phyloP scores from a whole-genome alignment of 1,140 invertebrate genomes.

The Monochamus saltuarius region DNA sequence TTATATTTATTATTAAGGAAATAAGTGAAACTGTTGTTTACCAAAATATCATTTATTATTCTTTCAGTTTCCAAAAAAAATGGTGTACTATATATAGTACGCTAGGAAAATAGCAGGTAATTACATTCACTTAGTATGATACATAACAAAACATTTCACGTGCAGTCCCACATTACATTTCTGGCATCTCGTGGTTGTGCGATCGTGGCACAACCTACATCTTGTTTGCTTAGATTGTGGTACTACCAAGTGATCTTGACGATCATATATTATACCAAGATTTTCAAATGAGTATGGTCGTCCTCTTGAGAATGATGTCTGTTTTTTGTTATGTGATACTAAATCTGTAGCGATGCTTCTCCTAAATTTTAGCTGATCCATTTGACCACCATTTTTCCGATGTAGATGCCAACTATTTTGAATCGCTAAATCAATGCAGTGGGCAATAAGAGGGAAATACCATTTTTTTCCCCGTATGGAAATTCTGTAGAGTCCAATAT shows the following conservation, averaged over 20 bases:
- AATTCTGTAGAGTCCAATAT: conserved; percentile 38
- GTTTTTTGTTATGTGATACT: conserved; percentile 32
- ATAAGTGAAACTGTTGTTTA: too few relatives aligned
- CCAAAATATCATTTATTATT: too few relatives aligned
- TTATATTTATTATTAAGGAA: too few relatives aligned
- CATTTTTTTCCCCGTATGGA: conserved; percentile 46
- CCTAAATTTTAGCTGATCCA: conserved; percentile 38
- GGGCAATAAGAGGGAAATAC: conserved; percentile 42
- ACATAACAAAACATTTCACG: conserved; percentile 31
- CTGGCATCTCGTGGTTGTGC: conserved; percentile 21
- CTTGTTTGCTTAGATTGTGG: conserved; percentile 31
- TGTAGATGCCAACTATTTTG: conserved; percentile 48
- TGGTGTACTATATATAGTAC: too few relatives aligned
- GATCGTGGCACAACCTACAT: conserved; percentile 34
- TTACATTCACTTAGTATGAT: conserved; percentile 25
- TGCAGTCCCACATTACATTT: conserved; percentile 36
- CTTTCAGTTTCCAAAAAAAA: too few relatives aligned
- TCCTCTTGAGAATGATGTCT: conserved; percentile 18
- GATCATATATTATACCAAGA: conserved; percentile 25
- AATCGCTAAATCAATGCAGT: conserved; percentile 42
- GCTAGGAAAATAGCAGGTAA: too few relatives aligned
- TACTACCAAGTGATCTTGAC: conserved; percentile 32
- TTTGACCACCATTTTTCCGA: conserved; percentile 26
- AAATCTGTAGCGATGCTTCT: conserved; percentile 27
- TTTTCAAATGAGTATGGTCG: conserved; percentile 10